These are phyloP conservation scores for rabbit (Oryctolagus cuniculus) DNA, from an alignment of 2,113 vertebrate species.

Conservation along the genomic window mOryCun1.1 NC_091453.1:11894501-11895000, in stretches of 20 bases:
- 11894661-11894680: conserved; percentile 34
- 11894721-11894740: background rate
- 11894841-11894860: background rate
- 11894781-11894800: conserved; percentile 30
- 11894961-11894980: background rate
- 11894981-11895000: background rate
- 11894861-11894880: conserved; percentile 44
- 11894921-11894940: background rate
- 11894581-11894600: conserved; percentile 22
- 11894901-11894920: conserved; percentile 13
- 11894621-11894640: conserved; percentile 17
- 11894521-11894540: background rate
- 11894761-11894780: background rate
- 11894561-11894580: conserved; percentile 32
- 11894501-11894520: background rate
- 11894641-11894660: conserved; percentile 4
- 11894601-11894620: background rate
- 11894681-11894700: background rate
- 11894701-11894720: background rate
- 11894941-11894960: background rate
- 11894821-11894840: background rate
- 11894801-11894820: conserved; percentile 42
- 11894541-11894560: background rate
- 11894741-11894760: background rate
- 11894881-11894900: conserved; percentile 8